Base-by-base conservation (phyloP, 2,888 invertebrate species). In the Drosophila affinis region DNA sequence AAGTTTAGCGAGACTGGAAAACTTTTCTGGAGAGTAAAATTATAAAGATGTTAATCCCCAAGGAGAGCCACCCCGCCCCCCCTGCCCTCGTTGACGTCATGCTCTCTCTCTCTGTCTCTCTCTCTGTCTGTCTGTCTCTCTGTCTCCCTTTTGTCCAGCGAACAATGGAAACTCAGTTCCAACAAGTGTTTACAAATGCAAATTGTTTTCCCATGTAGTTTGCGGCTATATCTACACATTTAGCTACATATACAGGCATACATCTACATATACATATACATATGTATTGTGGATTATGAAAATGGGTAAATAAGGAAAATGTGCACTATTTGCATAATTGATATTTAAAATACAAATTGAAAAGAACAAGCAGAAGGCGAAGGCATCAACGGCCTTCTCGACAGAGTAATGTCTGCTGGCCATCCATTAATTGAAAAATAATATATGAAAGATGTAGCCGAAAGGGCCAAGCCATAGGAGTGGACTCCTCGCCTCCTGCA, bases 321-420 rank as follows among this genome's bases (percentile, higher is more conserved):
- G 39, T 39, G 14, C 64, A 49, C 52, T 57, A 88, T 88, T 84
- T 88, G 69, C 87, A 87, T 87, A 87, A 87, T 87, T 81, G 87
- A 81, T 77, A 77, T 76, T 78, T 78, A 78, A 88, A 83, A 87
- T 88, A 76, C 58, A 75, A 73, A 76, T 79, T 69, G 72, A 75
- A 68, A 59, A 56, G 49, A 24, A 60, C 21, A 53, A 44, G 49
- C 27, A 60, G 29, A 9, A 2, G 29, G 29, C 58, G 27, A 27
- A 2, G 27, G 27, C 21, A 21, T 21, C 2, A 1, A 7, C 7
- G 7, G 2, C 27, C 27, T 18, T 18, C 27, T 9, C 9, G 27
- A 27, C 7, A 9, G 27, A 27, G 27, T 27, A 47, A 32, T 59
- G 48, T 55, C 48, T 64, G 55, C 53, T 14, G 39, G 39, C n/a